A percentile compares a stretch with the other conserved stretches of the same genome.
Conservation (phyloP, 2,113 vertebrate genomes). For the Amblyornis subalaris region DNA sequence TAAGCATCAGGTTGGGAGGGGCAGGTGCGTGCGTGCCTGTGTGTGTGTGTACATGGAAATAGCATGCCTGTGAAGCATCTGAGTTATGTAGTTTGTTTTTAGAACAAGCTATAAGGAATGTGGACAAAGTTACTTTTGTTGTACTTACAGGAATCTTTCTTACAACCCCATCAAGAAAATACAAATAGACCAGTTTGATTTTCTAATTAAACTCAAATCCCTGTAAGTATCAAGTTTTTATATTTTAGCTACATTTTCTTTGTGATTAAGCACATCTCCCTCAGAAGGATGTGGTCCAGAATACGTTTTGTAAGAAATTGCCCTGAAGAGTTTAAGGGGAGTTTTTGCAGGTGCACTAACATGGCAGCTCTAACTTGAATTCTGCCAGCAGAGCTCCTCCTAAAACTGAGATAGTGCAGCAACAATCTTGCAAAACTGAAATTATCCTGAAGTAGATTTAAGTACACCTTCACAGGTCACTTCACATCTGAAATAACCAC, state of each 20-base stretch:
- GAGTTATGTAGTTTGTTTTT: neutral
- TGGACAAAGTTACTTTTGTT: neutral
- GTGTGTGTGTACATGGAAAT: neutral
- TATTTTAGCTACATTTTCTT: neutral
- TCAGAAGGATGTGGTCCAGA: neutral
- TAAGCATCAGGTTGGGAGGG: neutral
- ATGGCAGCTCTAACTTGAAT: neutral
- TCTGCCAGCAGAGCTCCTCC: neutral
- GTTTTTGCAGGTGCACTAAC: neutral
- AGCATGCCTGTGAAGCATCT: neutral
- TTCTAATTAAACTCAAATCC: slow-evolving; percentile 87
- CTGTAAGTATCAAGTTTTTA: slow-evolving; percentile 80
- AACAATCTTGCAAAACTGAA: neutral
- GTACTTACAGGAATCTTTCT: slow-evolving; percentile 86
- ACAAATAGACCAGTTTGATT: slow-evolving; percentile 88
- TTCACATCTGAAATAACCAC: neutral
- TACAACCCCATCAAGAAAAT: slow-evolving; percentile 90
- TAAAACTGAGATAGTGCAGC: neutral
- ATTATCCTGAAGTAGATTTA: neutral
- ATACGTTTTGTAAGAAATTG: neutral
- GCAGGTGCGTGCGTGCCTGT: no score
- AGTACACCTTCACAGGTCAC: neutral
- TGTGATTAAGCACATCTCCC: neutral
- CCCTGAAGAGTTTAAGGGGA: neutral
- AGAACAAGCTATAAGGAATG: neutral